Percentiles rank a stretch among this genome's conserved stretches.
Evolutionary conservation across 2,797 vertebrate species (phyloP).

Genomic region (Cetoscarus ocellatus): DNA sequence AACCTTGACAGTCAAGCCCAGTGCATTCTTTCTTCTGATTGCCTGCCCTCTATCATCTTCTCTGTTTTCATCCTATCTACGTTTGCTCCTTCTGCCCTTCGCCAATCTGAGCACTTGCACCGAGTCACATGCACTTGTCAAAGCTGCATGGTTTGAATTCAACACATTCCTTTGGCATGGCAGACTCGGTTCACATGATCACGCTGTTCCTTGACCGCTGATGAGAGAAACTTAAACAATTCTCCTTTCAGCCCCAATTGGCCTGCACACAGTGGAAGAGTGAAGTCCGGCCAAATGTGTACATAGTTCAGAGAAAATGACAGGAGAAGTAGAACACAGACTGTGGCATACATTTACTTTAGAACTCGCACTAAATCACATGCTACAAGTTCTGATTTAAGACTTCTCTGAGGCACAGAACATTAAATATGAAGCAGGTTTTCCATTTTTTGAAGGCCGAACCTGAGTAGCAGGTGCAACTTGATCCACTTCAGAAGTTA

Average conservation of each 20-base stretch:
- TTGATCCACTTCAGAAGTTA: background rate
- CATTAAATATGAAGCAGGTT: background rate
- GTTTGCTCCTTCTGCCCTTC: constrained; percentile 38
- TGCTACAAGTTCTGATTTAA: background rate
- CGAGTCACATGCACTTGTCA: constrained; percentile 86
- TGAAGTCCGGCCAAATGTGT: constrained; percentile 20
- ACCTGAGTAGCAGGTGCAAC: background rate
- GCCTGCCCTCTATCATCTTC: constrained; percentile 20
- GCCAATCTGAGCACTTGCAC: constrained; percentile 55
- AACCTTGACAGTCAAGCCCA: constrained; percentile 46
- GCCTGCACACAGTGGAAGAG: constrained; percentile 18
- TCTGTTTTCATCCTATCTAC: constrained; percentile 48
- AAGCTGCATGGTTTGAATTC: constrained; percentile 85
- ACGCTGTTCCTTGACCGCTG: constrained; percentile 70
- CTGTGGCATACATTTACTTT: background rate
- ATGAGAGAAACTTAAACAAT: constrained; percentile 70
- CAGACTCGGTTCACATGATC: constrained; percentile 82
- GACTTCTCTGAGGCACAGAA: background rate
- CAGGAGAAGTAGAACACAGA: background rate
- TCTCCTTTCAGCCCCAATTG: constrained; percentile 57
- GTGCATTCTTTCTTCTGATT: constrained; percentile 36
- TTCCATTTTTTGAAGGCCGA: background rate
- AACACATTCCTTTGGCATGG: constrained; percentile 86
- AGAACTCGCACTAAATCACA: background rate
- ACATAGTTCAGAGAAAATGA: constrained; percentile 19